These are phyloP conservation scores for Nematolebias whitei DNA, from an alignment of 2,113 vertebrate species.

Conservation along the genomic window DNA sequence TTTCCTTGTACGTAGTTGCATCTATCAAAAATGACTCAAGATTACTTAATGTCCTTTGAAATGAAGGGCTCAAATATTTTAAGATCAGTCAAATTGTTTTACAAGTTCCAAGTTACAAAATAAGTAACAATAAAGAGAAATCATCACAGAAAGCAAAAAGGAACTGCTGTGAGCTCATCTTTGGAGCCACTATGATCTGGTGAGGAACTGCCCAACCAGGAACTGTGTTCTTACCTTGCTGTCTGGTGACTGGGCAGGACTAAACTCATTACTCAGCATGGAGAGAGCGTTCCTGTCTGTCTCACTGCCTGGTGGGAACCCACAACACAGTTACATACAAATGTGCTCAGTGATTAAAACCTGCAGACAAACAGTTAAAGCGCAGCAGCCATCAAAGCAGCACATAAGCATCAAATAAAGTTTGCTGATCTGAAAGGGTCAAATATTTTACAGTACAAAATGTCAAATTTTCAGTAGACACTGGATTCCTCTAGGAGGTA, in stretches of 20 bases:
- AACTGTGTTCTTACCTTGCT: conserved; percentile 82
- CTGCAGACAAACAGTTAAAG: conserved; percentile 61
- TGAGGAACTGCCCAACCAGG: conserved; percentile 58
- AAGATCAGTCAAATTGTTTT: neutral
- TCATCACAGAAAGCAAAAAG: neutral
- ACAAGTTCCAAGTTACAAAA: neutral
- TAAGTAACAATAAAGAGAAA: neutral
- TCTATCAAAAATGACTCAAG: neutral
- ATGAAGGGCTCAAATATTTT: neutral
- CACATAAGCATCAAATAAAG: conserved; percentile 34
- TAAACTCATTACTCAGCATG: conserved; percentile 84
- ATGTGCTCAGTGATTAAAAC: conserved; percentile 36
- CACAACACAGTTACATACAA: conserved; percentile 70
- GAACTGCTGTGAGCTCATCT: conserved; percentile 5
- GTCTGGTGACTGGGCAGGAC: conserved; percentile 86
- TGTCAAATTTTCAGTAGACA: conserved; percentile 1
- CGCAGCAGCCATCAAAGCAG: conserved; percentile 43
- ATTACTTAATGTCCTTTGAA: neutral
- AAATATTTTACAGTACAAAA: conserved; percentile 12
- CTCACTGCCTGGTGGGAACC: conserved; percentile 86
- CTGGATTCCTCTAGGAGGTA: neutral
- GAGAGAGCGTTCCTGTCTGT: conserved; percentile 82
- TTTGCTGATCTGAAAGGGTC: conserved; percentile 28
- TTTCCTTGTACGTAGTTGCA: too few relatives aligned
- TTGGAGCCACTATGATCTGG: conserved; percentile 26